These are phyloP conservation scores for Cephalopholis sonnerati DNA, from an alignment of 2,113 vertebrate genomes.

Conservation along the genomic window DNA sequence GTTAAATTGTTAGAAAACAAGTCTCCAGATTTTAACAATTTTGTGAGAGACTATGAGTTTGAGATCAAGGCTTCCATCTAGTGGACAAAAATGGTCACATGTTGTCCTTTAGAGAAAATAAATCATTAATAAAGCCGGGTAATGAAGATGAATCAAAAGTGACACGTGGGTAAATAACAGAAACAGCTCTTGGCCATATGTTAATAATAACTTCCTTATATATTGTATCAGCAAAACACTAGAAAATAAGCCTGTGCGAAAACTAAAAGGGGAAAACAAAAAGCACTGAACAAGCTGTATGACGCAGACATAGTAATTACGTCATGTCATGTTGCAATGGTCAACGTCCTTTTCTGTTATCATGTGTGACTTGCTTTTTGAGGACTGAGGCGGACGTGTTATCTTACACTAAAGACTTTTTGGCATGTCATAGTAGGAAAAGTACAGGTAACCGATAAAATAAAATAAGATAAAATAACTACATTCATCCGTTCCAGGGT, in stretches of 20 bases:
- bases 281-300: neutral
- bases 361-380: neutral
- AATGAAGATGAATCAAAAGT: neutral
- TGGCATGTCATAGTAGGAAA: neutral
- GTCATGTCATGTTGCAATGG: neutral
- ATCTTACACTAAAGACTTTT: neutral
- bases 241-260: neutral
- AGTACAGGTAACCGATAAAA: neutral
- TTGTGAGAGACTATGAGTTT: neutral
- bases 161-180: neutral
- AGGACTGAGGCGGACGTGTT: neutral
- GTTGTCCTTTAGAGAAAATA: neutral
- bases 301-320: too few species aligned
- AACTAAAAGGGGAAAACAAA: neutral
- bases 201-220: neutral
- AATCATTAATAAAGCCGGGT: neutral
- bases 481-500: neutral
- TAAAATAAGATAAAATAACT: neutral
- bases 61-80: constrained; percentile 17
- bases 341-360: neutral
- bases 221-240: neutral
- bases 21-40: neutral
- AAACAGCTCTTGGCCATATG: neutral
- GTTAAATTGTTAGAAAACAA: neutral
- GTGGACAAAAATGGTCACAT: constrained; percentile 1